phyloP scores from a whole-genome alignment of 30 jellyfish, hydroid and myxozoan species.

The Chrysaora quinquecirrha region DNA sequence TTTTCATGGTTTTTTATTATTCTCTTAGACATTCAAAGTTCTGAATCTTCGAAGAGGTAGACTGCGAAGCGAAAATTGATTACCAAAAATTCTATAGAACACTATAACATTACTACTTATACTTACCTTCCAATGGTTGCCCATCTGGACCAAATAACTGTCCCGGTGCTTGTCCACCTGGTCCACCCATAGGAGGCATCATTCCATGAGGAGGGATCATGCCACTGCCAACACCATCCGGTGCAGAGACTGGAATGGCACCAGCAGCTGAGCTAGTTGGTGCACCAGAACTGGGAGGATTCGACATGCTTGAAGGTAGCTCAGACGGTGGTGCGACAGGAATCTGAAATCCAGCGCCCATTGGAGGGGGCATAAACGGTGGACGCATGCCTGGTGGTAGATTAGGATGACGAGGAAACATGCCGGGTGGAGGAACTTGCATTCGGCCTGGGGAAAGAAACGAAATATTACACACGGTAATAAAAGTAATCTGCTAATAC shows the following conservation, averaged over 20 bases:
- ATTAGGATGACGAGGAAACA: conserved; percentile 69
- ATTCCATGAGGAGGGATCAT: conserved; percentile 65
- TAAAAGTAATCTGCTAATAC: too few relatives aligned
- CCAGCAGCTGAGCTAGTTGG: conserved; percentile 65
- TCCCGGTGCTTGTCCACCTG: conserved; percentile 52
- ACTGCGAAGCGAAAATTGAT: too few relatives aligned
- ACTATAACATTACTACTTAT: too few relatives aligned
- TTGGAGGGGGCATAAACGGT: conserved; percentile 69
- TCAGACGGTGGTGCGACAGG: conserved; percentile 63
- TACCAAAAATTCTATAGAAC: too few relatives aligned
- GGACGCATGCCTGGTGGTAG: conserved; percentile 74
- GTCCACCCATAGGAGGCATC: conserved; percentile 76
- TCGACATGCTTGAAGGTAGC: conserved; percentile 55
- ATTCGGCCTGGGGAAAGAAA: conserved; percentile 39
- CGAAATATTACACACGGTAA: not conserved
- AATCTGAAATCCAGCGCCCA: conserved; percentile 62
- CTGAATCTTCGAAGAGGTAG: too few relatives aligned
- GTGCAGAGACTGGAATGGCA: conserved; percentile 45
- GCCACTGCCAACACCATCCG: conserved; percentile 60
- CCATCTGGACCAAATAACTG: conserved; percentile 73
- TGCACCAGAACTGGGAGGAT: conserved; percentile 65
- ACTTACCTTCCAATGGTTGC: not conserved
- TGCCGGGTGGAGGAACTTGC: conserved; percentile 67
- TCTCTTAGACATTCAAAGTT: too few relatives aligned
- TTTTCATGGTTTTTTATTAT: too few relatives aligned